Evolutionary conservation across 2,888 invertebrate genomes (phyloP).

Genomic region (Amblyjoppa fuscipennis): DNA sequence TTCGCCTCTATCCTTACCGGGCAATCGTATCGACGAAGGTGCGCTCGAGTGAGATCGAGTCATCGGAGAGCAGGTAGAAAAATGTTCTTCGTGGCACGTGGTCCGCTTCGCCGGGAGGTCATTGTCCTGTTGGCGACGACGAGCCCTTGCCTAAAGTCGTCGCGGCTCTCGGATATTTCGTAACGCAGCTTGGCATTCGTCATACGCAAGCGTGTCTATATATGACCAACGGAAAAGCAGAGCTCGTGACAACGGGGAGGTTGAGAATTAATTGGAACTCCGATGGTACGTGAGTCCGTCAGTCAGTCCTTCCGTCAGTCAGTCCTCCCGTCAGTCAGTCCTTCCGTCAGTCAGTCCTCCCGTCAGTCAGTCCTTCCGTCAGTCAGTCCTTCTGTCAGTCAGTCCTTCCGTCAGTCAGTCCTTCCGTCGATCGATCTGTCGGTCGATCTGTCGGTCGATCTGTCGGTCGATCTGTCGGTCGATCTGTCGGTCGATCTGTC

Average conservation of each 20-base stretch:
- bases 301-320: constrained; percentile 56
- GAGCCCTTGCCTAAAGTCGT: constrained; percentile 75
- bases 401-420: too few relatives aligned
- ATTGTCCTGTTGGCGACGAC: constrained; percentile 74
- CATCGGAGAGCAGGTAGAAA: background rate
- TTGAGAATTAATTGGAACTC: constrained; percentile 55
- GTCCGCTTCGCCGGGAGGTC: constrained; percentile 78
- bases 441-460: too few relatives aligned
- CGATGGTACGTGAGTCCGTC: constrained; percentile 39
- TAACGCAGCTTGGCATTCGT: constrained; percentile 33
- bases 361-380: too few relatives aligned
- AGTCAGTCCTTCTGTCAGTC: too few relatives aligned
- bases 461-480: too few relatives aligned
- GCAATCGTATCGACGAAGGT: constrained; percentile 1
- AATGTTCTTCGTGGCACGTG: constrained; percentile 31
- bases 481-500: too few relatives aligned
- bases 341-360: too few relatives aligned
- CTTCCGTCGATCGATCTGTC: too few relatives aligned
- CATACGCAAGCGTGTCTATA: background rate
- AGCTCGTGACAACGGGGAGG: background rate
- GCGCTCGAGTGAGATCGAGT: constrained; percentile 1
- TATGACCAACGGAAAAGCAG: background rate
- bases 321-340: too few relatives aligned
- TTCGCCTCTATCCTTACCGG: background rate
- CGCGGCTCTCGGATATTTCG: constrained; percentile 69